Conservation (phyloP, 1,140 invertebrate genomes). For the Lasioglossum albipes region DNA sequence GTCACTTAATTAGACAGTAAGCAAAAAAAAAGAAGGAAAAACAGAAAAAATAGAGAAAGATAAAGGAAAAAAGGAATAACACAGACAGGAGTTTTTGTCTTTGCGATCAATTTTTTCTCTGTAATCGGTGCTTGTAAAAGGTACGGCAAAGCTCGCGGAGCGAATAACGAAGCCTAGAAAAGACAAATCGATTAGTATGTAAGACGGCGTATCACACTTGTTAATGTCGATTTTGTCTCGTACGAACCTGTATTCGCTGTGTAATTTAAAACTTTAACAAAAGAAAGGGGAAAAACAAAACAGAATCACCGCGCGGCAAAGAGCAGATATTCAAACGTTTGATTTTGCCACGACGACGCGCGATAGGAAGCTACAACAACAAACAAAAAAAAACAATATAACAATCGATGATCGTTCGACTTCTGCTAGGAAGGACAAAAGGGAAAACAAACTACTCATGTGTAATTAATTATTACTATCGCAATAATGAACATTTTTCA, state of each 20-base stretch:
- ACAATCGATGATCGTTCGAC: conserved; percentile 67
- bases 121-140: conserved; percentile 54
- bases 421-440: conserved; percentile 59
- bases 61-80: too few relatives aligned
- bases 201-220: conserved; percentile 52
- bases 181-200: conserved; percentile 65
- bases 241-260: conserved; percentile 57
- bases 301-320: conserved; percentile 50
- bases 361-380: too few relatives aligned
- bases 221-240: conserved; percentile 61
- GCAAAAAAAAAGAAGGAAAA: conserved; percentile 18
- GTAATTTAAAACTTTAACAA: conserved; percentile 56
- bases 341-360: conserved; percentile 32
- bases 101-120: conserved; percentile 37
- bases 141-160: conserved; percentile 51
- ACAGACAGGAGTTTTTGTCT: conserved; percentile 47
- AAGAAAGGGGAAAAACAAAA: neutral
- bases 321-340: conserved; percentile 53
- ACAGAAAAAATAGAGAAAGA: too few relatives aligned
- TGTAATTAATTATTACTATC: conserved; percentile 76
- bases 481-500: conserved; percentile 78
- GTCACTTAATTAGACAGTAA: conserved; percentile 66
- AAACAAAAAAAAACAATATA: neutral
- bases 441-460: conserved; percentile 69
- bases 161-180: conserved; percentile 54